Percentiles rank a stretch among this genome's conserved stretches.
Conservation (phyloP, 2,797 vertebrate species). For the Oreochromis mossambicus region DNA sequence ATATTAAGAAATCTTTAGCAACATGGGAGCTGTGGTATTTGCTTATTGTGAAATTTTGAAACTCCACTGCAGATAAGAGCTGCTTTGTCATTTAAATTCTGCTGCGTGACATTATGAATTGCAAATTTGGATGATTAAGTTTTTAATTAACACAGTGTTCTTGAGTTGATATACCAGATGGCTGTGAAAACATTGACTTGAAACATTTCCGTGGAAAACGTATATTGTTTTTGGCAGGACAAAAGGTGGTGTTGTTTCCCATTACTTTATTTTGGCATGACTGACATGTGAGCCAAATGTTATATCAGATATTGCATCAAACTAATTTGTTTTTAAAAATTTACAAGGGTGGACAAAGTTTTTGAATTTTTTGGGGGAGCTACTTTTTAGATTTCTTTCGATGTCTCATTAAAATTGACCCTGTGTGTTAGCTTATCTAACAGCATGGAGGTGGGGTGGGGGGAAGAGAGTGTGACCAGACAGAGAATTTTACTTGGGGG, state of each 20-base stretch:
- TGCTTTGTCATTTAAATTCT: conserved; percentile 10
- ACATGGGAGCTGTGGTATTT: background rate
- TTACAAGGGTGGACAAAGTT: background rate
- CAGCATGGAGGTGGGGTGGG: background rate
- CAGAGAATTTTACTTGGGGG: background rate
- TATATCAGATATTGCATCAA: background rate
- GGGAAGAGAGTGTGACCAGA: background rate
- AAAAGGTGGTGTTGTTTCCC: background rate
- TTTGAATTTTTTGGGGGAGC: background rate
- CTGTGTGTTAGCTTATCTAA: background rate
- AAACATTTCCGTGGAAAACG: background rate
- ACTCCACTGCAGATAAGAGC: background rate
- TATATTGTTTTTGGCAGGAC: background rate
- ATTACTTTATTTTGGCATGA: background rate
- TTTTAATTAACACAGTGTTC: conserved; percentile 13
- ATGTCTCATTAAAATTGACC: background rate
- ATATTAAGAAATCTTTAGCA: background rate
- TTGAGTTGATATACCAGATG: background rate
- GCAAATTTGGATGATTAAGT: background rate
- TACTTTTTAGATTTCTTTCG: background rate
- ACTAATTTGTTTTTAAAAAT: background rate
- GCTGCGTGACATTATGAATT: background rate
- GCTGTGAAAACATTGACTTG: background rate
- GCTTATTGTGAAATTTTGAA: background rate
- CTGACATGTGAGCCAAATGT: background rate